Evolutionary conservation across 2,888 invertebrate species (phyloP).

Genomic region (Ectemnius continuus): DNA sequence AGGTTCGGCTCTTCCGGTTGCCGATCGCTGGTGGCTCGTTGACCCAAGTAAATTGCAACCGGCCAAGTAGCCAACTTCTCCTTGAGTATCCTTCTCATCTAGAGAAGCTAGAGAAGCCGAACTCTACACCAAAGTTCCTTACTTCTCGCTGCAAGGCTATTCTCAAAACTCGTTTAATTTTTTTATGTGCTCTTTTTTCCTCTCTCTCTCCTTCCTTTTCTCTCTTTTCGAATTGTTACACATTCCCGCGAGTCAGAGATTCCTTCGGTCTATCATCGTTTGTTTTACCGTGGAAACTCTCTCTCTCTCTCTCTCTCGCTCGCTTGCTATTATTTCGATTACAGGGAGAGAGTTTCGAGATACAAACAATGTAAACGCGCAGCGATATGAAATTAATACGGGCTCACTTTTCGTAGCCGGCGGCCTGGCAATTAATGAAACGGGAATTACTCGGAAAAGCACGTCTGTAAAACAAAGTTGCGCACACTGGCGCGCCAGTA

Average conservation of each 20-base stretch:
- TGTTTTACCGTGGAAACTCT: not conserved
- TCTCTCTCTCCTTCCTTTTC: too few relatives aligned
- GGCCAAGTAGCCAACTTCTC: not conserved
- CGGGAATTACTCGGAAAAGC: conserved; percentile 4
- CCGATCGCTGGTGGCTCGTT: too few relatives aligned
- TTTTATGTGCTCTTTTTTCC: not conserved
- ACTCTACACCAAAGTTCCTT: not conserved
- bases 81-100: conserved; percentile 13
- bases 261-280: not conserved
- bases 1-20: too few relatives aligned
- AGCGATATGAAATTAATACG: not conserved
- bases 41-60: conserved; percentile 18
- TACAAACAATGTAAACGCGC: not conserved
- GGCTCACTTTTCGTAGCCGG: not conserved
- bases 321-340: not conserved
- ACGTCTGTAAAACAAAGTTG: too few relatives aligned
- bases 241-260: not conserved
- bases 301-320: too few relatives aligned
- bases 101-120: not conserved
- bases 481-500: too few relatives aligned
- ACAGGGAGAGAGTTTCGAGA: not conserved
- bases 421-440: not conserved
- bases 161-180: not conserved
- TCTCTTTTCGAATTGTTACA: too few relatives aligned
- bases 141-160: too few relatives aligned